Conservation (phyloP, 2,113 vertebrate species). For the Sorex fumeus region DNA sequence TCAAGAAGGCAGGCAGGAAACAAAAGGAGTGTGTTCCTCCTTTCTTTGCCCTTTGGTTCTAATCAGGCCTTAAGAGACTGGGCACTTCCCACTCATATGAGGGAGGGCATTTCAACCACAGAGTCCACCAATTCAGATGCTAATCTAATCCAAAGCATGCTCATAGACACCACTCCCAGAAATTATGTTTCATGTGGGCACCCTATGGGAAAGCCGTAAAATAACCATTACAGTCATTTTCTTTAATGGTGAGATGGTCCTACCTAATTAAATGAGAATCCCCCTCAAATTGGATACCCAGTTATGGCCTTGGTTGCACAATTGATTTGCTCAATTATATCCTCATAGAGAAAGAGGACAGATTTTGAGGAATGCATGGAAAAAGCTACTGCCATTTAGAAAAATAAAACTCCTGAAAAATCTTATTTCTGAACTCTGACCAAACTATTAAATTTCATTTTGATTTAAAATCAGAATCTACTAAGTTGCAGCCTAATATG, state of each 20-base stretch:
- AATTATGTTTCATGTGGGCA: not conserved
- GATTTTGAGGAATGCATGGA: not conserved
- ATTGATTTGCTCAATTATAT: slow-evolving; percentile 4
- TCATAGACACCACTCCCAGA: not conserved
- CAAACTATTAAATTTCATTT: not conserved
- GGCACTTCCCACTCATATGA: not conserved
- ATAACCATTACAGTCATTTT: not conserved
- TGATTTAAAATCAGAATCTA: not conserved
- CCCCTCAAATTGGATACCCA: not conserved
- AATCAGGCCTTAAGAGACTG: not conserved
- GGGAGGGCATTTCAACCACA: not conserved
- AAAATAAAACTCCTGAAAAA: not conserved
- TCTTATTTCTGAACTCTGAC: slow-evolving; percentile 4
- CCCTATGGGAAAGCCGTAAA: not conserved
- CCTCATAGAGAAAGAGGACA: not conserved
- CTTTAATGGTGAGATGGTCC: not conserved
- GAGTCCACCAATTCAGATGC: not conserved
- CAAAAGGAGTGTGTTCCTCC: not conserved
- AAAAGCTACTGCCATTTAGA: not conserved
- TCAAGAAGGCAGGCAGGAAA: not conserved
- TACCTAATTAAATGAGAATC: slow-evolving; percentile 17
- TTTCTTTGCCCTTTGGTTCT: not conserved
- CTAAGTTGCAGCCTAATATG: not conserved
- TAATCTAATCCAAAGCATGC: not conserved
- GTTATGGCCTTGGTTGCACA: not conserved